Evolutionary conservation across 53 echinoderm and acorn worm species (phyloP).

Genomic region (Apostichopus leukothele): DNA sequence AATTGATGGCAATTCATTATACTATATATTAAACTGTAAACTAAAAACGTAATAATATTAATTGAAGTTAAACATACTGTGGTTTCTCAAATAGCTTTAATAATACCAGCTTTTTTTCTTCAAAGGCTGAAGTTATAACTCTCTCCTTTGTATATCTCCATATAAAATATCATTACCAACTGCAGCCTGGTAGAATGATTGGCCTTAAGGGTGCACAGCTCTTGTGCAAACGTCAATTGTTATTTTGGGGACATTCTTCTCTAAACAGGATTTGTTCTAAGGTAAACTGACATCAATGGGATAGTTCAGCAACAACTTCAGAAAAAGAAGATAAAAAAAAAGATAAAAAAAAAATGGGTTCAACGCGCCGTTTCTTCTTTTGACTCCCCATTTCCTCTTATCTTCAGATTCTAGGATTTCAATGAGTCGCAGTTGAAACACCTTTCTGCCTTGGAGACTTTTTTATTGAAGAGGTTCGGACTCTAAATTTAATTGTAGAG

Average conservation of each 20-base stretch:
- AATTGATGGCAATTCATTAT: too few species aligned
- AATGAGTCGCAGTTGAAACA: conserved; percentile 38
- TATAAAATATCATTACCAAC: too few species aligned
- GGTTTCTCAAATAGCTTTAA: too few species aligned
- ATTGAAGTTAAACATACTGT: too few species aligned
- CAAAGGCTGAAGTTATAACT: background rate
- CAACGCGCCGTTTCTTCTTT: conserved; percentile 36
- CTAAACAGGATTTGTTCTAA: conserved; percentile 33
- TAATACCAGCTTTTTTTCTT: background rate
- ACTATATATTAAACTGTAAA: too few species aligned
- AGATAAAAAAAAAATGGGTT: background rate
- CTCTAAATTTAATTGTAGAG: conserved; percentile 41
- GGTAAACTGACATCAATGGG: conserved; percentile 38
- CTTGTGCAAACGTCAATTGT: conserved; percentile 38
- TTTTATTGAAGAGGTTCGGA: conserved; percentile 21
- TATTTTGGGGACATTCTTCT: conserved; percentile 24
- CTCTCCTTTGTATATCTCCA: background rate
- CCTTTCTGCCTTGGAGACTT: conserved; percentile 41
- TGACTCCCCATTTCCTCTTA: conserved; percentile 13
- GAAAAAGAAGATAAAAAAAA: background rate
- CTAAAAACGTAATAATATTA: too few species aligned
- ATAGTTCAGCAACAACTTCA: conserved; percentile 1
- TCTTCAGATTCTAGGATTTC: conserved; percentile 12
- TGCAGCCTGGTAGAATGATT: background rate
- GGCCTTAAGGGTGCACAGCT: conserved; percentile 4